phyloP scores from a whole-genome alignment of 2,888 invertebrate species.

The Fissipunctia ypsillon region DNA sequence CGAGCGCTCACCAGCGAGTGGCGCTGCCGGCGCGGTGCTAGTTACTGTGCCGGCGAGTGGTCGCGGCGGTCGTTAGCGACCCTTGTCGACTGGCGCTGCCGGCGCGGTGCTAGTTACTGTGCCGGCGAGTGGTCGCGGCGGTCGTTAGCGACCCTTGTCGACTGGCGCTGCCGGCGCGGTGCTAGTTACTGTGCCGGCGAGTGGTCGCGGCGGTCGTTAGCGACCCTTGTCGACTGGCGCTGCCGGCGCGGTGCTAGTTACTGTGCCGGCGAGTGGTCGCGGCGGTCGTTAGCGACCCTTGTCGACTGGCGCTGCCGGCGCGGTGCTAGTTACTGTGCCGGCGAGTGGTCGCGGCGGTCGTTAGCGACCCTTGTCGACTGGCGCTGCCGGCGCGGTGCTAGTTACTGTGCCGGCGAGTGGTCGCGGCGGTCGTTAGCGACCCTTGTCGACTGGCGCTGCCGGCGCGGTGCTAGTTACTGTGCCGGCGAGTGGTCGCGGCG shows the following conservation, averaged over 20 bases:
- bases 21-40: too few species aligned
- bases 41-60: conserved; percentile 21
- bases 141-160: conserved; percentile 56
- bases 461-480: too few species aligned
- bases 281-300: conserved; percentile 52
- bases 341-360: conserved; percentile 26
- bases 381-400: too few species aligned
- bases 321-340: too few species aligned
- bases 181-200: conserved; percentile 13
- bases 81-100: conserved; percentile 49
- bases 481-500: neutral
- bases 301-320: too few species aligned
- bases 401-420: conserved; percentile 11
- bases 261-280: conserved; percentile 5
- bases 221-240: conserved; percentile 51
- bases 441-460: conserved; percentile 49
- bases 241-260: too few species aligned
- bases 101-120: too few species aligned
- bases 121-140: neutral
- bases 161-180: too few species aligned
- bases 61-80: conserved; percentile 49
- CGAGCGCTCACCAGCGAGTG: conserved; percentile 54
- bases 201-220: conserved; percentile 43
- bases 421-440: conserved; percentile 49
- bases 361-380: conserved; percentile 54